Conservation (phyloP, 2,888 invertebrate species). For the Xylota segnis region DNA sequence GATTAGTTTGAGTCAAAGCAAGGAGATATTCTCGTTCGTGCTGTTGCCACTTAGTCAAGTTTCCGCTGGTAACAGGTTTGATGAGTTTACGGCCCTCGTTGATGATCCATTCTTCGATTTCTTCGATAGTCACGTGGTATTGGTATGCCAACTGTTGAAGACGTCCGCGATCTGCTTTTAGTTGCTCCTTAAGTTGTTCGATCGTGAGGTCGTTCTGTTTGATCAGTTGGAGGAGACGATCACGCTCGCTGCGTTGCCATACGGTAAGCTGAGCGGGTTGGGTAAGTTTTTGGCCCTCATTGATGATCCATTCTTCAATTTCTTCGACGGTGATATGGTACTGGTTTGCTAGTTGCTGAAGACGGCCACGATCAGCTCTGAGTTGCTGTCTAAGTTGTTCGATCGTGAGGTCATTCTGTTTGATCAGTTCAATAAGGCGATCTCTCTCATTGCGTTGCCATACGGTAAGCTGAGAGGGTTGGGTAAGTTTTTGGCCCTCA, state of each 20-base stretch:
- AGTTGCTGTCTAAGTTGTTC: slow-evolving; percentile 81
- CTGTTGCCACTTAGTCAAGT: slow-evolving; percentile 79
- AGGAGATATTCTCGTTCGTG: slow-evolving; percentile 79
- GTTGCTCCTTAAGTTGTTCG: slow-evolving; percentile 80
- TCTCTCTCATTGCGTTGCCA: slow-evolving; percentile 79
- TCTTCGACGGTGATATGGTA: slow-evolving; percentile 82
- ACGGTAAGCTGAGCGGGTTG: slow-evolving; percentile 77
- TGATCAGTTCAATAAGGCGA: slow-evolving; percentile 79
- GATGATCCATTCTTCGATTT: slow-evolving; percentile 80
- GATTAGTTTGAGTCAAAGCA: slow-evolving; percentile 78
- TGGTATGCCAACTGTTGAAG: slow-evolving; percentile 78
- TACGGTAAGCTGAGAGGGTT: slow-evolving; percentile 71
- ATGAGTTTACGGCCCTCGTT: slow-evolving; percentile 54
- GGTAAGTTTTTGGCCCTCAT: slow-evolving; percentile 78
- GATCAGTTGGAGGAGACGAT: slow-evolving; percentile 79
- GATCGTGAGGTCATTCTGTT: slow-evolving; percentile 79
- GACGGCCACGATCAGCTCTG: slow-evolving; percentile 78
- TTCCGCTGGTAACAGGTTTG: slow-evolving; percentile 28
- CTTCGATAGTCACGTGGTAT: slow-evolving; percentile 80
- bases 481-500: slow-evolving; percentile 78
- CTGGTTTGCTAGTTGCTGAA: slow-evolving; percentile 78
- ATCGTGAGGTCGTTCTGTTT: slow-evolving; percentile 80
- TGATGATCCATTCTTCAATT: slow-evolving; percentile 82
- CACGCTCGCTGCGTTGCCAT: slow-evolving; percentile 79
- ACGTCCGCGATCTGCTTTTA: slow-evolving; percentile 79